Evolutionary conservation across 1,140 invertebrate species (phyloP).

Genomic region (Pogonomyrmex barbatus): DNA sequence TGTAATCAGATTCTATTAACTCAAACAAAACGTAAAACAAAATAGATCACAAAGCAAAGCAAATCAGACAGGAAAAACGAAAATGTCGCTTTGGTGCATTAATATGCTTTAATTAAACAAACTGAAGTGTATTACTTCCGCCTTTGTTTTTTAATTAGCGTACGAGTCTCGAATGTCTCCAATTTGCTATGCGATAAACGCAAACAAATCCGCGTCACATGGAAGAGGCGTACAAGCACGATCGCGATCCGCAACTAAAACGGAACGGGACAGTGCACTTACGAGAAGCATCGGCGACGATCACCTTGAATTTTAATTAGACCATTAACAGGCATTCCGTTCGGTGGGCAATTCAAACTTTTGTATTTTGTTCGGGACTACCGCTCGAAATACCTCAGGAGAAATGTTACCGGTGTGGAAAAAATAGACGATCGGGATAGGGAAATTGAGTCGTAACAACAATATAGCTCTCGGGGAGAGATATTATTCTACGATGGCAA

Average conservation of each 20-base stretch:
- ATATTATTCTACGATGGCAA: constrained; percentile 43
- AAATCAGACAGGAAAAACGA: constrained; percentile 2
- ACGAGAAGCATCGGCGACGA: constrained; percentile 3
- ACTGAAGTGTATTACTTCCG: background rate
- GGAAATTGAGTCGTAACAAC: constrained; percentile 17
- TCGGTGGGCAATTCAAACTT: constrained; percentile 34
- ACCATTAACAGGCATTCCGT: constrained; percentile 28
- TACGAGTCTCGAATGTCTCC: constrained; percentile 27
- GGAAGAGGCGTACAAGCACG: background rate
- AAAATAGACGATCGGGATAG: constrained; percentile 5
- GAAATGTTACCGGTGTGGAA: background rate
- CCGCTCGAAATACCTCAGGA: constrained; percentile 23
- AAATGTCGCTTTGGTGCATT: background rate
- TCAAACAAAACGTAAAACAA: background rate
- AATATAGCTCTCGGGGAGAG: constrained; percentile 23
- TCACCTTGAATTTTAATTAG: constrained; percentile 59
- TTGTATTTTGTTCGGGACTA: background rate
- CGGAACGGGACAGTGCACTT: constrained; percentile 22
- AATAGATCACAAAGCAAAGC: constrained; percentile 3
- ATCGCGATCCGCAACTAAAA: background rate
- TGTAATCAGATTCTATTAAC: constrained; percentile 23
- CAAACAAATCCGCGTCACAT: background rate
- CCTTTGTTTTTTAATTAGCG: constrained; percentile 35
- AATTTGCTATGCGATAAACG: constrained; percentile 6
- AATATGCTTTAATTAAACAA: constrained; percentile 55